Percentiles rank a stretch among this genome's conserved stretches.
phyloP scores from a whole-genome alignment of 2,797 vertebrate species.

The Micropoecilia bifurca region DNA sequence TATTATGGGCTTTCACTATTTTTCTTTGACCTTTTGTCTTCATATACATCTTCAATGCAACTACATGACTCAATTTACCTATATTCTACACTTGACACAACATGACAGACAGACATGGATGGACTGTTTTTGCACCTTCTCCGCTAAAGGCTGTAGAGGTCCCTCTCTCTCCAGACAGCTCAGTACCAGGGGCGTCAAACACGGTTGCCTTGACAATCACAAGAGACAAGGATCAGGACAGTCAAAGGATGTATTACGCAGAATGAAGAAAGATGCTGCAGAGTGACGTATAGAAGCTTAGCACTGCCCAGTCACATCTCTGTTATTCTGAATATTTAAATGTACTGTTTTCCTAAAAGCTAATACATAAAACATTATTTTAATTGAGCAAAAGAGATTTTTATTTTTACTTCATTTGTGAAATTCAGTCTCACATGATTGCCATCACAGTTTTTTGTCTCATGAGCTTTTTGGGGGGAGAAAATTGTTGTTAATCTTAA shows the following conservation, averaged over 20 bases:
- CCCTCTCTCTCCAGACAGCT: conserved; percentile 87
- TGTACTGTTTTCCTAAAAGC: background rate
- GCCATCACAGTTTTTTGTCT: background rate
- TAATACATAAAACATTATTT: background rate
- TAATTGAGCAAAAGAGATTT: background rate
- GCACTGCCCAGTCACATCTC: background rate
- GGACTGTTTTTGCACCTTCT: conserved; percentile 82
- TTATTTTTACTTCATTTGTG: background rate
- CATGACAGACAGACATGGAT: background rate
- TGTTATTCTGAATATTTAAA: background rate
- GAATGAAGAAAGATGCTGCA: background rate
- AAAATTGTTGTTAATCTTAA: too few species aligned
- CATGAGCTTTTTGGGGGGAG: background rate
- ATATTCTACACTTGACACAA: background rate
- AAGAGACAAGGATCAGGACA: conserved; percentile 37
- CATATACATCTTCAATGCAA: background rate
- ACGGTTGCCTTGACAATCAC: conserved; percentile 87
- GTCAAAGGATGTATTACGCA: background rate
- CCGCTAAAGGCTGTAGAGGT: conserved; percentile 92
- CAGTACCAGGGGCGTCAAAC: conserved; percentile 88
- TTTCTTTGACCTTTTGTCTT: background rate
- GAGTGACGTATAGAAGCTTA: background rate
- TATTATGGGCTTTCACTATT: background rate
- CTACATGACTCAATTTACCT: background rate
- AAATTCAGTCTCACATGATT: background rate